phyloP scores from a whole-genome alignment of 2,888 invertebrate genomes.

The Oligia fasciuncula region DNA sequence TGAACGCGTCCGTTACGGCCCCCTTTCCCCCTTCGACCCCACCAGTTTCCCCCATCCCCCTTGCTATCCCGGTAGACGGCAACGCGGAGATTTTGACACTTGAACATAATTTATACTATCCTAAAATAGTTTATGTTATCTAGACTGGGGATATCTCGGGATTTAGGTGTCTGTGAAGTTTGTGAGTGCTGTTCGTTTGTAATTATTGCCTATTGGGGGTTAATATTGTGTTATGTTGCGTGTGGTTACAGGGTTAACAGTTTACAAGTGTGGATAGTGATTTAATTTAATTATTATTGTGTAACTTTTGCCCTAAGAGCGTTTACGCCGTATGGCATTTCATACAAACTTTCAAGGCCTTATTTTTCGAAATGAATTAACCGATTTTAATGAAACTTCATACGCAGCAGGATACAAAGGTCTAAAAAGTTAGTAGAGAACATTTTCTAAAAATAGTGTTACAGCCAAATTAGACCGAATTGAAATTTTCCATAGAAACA shows the following conservation, averaged over 20 bases:
- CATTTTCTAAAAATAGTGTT: too few species aligned
- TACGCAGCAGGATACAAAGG: too few species aligned
- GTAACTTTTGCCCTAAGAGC: neutral
- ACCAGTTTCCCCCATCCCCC: constrained; percentile 59
- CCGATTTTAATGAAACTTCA: too few species aligned
- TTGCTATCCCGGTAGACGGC: constrained; percentile 74
- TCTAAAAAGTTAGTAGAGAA: too few species aligned
- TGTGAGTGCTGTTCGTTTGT: constrained; percentile 44
- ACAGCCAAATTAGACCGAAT: too few species aligned
- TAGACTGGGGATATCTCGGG: constrained; percentile 60
- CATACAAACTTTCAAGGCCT: too few species aligned
- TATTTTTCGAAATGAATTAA: too few species aligned
- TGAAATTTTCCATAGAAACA: too few species aligned
- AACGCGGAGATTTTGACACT: constrained; percentile 87
- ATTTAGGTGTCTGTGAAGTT: constrained; percentile 65
- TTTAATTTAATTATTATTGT: neutral
- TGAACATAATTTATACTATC: constrained; percentile 85
- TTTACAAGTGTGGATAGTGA: neutral
- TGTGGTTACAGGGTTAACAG: neutral
- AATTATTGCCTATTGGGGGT: constrained; percentile 36
- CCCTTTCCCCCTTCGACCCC: constrained; percentile 65
- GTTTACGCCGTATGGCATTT: too few species aligned
- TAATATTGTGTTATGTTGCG: constrained; percentile 5
- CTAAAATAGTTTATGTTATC: constrained; percentile 71
- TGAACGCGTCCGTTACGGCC: constrained; percentile 88